These are phyloP conservation scores for Thereva nobilitata DNA, from an alignment of 2,888 invertebrate genomes.

Conservation along the genomic window DNA sequence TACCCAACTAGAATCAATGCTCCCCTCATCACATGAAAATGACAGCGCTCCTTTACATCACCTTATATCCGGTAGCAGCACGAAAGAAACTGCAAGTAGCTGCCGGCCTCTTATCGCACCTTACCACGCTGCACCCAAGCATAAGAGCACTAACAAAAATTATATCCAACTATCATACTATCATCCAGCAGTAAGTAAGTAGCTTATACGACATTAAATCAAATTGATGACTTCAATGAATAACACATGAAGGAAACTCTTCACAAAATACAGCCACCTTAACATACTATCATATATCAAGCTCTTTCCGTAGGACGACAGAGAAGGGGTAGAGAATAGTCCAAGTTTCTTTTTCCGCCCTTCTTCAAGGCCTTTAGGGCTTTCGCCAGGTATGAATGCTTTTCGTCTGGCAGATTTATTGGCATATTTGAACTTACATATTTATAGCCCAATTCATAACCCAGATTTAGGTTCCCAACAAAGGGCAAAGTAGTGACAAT, in stretches of 20 bases:
- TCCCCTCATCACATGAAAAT: too few species aligned
- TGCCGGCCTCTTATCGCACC: slow-evolving; percentile 10
- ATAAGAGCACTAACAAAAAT: slow-evolving; percentile 11
- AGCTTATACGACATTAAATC: slow-evolving; percentile 43
- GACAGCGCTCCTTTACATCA: too few species aligned
- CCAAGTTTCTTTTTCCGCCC: not conserved
- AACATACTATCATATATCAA: slow-evolving; percentile 44
- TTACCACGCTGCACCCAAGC: slow-evolving; percentile 20
- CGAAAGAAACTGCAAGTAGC: too few species aligned
- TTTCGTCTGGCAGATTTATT: slow-evolving; percentile 34
- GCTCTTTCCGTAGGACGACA: slow-evolving; percentile 12
- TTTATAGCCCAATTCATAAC: slow-evolving; percentile 37
- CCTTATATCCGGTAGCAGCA: too few species aligned
- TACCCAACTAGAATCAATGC: too few species aligned
- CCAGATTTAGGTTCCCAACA: slow-evolving; percentile 26
- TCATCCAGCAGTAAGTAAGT: slow-evolving; percentile 12
- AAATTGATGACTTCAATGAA: slow-evolving; percentile 47
- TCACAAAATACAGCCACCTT: slow-evolving; percentile 44
- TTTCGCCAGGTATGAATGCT: not conserved
- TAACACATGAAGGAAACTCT: slow-evolving; percentile 45
- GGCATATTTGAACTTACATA: slow-evolving; percentile 40
- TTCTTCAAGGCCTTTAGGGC: not conserved
- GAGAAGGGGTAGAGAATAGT: slow-evolving; percentile 2
- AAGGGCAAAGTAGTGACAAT: slow-evolving; percentile 19
- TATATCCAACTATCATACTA: slow-evolving; percentile 21